phyloP scores from a whole-genome alignment of 1,140 invertebrate genomes.

The Psix sp. region DNA sequence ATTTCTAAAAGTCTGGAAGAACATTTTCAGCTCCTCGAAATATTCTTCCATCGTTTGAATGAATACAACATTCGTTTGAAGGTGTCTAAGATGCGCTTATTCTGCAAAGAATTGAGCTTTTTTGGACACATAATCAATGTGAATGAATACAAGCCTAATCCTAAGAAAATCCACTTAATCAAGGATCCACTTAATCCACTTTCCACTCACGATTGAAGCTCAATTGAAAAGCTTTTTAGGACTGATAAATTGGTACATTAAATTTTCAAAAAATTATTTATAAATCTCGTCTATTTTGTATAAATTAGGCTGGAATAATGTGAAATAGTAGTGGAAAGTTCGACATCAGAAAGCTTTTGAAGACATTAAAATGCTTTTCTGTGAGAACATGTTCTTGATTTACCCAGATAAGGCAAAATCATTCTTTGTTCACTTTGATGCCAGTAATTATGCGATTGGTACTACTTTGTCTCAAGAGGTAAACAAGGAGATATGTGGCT shows the following conservation, averaged over 20 bases:
- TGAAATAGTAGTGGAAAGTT: not conserved
- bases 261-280: slow-evolving; percentile 64
- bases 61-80: slow-evolving; percentile 14
- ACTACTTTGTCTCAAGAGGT: slow-evolving; percentile 8
- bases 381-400: slow-evolving; percentile 1
- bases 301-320: not conserved
- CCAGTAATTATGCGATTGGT: slow-evolving; percentile 2
- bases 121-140: slow-evolving; percentile 10
- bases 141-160: slow-evolving; percentile 6
- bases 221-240: slow-evolving; percentile 71
- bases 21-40: slow-evolving; percentile 37
- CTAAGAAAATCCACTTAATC: slow-evolving; percentile 19
- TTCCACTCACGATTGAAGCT: slow-evolving; percentile 61
- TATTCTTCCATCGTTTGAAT: slow-evolving; percentile 9
- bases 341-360: not conserved
- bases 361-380: not conserved
- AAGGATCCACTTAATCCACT: slow-evolving; percentile 43
- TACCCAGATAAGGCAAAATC: slow-evolving; percentile 3
- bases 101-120: slow-evolving; percentile 10
- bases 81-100: slow-evolving; percentile 5
- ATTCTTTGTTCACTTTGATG: slow-evolving; percentile 9
- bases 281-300: slow-evolving; percentile 1
- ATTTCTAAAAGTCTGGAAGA: slow-evolving; percentile 34
- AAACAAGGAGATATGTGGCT: not conserved
- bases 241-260: slow-evolving; percentile 69